These are phyloP conservation scores for Batillaria attramentaria DNA, from an alignment of 1,140 invertebrate genomes.

Conservation along the genomic window DNA sequence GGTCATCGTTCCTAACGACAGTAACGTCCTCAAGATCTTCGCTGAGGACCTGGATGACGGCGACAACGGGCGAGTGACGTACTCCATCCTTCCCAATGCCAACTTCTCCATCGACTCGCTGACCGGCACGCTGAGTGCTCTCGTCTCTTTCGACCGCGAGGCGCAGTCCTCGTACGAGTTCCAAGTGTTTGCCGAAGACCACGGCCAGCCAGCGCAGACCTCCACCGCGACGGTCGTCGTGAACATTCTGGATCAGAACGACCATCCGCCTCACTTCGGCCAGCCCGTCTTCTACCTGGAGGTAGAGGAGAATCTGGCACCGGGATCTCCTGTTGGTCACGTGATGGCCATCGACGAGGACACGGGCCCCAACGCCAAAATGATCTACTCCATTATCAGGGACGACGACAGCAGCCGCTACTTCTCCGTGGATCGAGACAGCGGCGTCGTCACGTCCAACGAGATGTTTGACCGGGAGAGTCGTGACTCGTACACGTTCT, in stretches of 20 bases:
- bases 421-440: constrained; percentile 77
- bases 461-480: constrained; percentile 87
- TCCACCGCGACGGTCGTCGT: constrained; percentile 57
- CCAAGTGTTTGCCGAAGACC: constrained; percentile 81
- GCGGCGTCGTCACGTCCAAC: constrained; percentile 76
- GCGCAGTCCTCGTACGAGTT: constrained; percentile 25
- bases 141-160: constrained; percentile 33
- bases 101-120: constrained; percentile 35
- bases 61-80: constrained; percentile 79
- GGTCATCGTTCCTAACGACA: constrained; percentile 52
- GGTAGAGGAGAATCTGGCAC: constrained; percentile 80
- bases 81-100: constrained; percentile 52
- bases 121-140: constrained; percentile 27
- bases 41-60: constrained; percentile 81
- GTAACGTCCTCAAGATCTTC: constrained; percentile 75
- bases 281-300: constrained; percentile 48
- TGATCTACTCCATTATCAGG: constrained; percentile 82
- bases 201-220: constrained; percentile 71
- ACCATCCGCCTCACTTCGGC: constrained; percentile 60
- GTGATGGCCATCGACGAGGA: constrained; percentile 93
- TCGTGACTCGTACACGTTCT: constrained; percentile 82
- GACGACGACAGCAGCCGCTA: constrained; percentile 79
- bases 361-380: constrained; percentile 84
- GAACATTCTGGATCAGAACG: constrained; percentile 81
- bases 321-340: constrained; percentile 82